Evolutionary conservation across 2,888 invertebrate species (phyloP).

Genomic region (Punctoribates punctum): DNA sequence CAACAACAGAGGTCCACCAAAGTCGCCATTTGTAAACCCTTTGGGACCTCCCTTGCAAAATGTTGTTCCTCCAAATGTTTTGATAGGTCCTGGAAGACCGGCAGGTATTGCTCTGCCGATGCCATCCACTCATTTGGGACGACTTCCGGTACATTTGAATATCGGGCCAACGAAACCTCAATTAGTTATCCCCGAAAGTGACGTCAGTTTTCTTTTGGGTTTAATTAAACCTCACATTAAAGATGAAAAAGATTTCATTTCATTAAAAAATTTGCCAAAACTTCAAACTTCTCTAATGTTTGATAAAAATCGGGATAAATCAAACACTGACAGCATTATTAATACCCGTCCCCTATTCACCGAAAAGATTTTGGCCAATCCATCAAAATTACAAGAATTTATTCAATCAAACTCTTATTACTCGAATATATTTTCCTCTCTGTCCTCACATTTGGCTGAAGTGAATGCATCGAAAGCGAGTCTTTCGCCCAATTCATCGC

Average conservation of each 20-base stretch:
- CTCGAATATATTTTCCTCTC: slow-evolving; percentile 21
- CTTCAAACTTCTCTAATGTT: not conserved
- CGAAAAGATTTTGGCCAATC: slow-evolving; percentile 20
- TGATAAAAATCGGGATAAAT: slow-evolving; percentile 1
- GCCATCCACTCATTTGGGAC: slow-evolving; percentile 53
- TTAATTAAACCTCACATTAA: slow-evolving; percentile 34
- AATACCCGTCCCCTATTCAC: slow-evolving; percentile 6
- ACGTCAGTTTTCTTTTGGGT: slow-evolving; percentile 32
- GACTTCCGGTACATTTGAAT: not conserved
- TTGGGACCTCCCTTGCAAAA: not conserved
- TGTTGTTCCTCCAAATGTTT: slow-evolving; percentile 33
- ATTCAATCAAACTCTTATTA: slow-evolving; percentile 1
- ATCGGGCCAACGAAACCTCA: slow-evolving; percentile 38
- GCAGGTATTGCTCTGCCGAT: slow-evolving; percentile 59
- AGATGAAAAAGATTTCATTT: slow-evolving; percentile 9
- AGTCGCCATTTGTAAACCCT: slow-evolving; percentile 57
- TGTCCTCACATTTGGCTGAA: not conserved
- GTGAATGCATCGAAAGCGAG: not conserved
- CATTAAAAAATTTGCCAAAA: slow-evolving; percentile 3
- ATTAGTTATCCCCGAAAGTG: slow-evolving; percentile 37
- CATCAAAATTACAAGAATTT: slow-evolving; percentile 22
- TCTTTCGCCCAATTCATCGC: not conserved
- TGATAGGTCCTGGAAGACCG: slow-evolving; percentile 37
- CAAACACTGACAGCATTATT: not conserved
- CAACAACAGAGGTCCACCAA: slow-evolving; percentile 83